Conservation (phyloP, 2,797 vertebrate species). For the Parotocinclus haroldoi region DNA sequence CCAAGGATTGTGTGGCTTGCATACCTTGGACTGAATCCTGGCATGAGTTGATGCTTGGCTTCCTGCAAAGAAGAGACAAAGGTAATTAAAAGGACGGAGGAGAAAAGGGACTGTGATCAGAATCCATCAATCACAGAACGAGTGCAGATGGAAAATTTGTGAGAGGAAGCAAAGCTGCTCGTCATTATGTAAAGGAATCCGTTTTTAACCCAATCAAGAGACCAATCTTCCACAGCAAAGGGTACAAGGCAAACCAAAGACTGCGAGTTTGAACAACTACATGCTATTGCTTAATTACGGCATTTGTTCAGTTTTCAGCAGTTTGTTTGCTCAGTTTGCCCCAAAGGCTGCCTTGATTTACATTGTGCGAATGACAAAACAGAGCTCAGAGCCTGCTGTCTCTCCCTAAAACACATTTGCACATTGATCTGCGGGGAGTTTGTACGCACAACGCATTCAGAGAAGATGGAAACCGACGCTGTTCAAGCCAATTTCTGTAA, state of each 20-base stretch:
- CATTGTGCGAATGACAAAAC: constrained; percentile 19
- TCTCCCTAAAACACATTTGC: constrained; percentile 18
- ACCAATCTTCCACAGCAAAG: not conserved
- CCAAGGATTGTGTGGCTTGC: constrained; percentile 58
- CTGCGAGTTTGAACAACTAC: not conserved
- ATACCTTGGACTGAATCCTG: constrained; percentile 62
- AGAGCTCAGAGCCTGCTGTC: constrained; percentile 15
- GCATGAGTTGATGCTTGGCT: constrained; percentile 39
- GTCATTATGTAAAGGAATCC: too few species aligned
- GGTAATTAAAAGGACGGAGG: not conserved
- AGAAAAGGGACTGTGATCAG: not conserved
- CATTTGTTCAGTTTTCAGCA: constrained; percentile 10
- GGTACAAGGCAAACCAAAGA: not conserved
- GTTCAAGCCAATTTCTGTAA: too few species aligned
- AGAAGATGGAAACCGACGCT: constrained; percentile 15
- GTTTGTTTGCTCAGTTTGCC: constrained; percentile 7
- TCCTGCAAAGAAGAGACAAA: constrained; percentile 32
- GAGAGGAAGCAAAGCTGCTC: too few species aligned
- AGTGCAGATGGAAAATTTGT: too few species aligned
- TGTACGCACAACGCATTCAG: constrained; percentile 6
- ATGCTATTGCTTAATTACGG: constrained; percentile 22
- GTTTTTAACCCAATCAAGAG: too few species aligned
- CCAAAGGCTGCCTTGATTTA: constrained; percentile 16
- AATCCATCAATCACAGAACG: constrained; percentile 1
- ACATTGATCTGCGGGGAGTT: constrained; percentile 35